A percentile compares a stretch with the other conserved stretches of the same genome.
phyloP scores from a whole-genome alignment of 2,113 vertebrate species.

The Antechinus flavipes region DNA sequence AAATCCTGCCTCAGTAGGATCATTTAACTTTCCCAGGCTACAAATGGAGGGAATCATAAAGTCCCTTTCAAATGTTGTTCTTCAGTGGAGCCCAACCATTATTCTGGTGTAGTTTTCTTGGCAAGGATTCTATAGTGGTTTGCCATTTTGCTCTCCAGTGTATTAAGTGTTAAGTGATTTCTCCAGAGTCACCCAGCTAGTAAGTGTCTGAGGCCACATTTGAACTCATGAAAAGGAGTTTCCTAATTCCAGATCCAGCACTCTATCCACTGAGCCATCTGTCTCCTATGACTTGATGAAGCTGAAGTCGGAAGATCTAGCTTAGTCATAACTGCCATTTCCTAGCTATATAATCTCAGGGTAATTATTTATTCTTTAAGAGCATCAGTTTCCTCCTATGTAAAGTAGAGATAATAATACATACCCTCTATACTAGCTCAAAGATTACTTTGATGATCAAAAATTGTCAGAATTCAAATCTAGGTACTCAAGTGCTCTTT shows the following conservation, averaged over 20 bases:
- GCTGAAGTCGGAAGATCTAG: not conserved
- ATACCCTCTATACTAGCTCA: not conserved
- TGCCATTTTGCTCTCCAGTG: not conserved
- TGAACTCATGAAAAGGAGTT: not conserved
- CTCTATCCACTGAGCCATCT: not conserved
- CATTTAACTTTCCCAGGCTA: not conserved
- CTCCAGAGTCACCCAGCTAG: not conserved
- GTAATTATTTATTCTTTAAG: not conserved
- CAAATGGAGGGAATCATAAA: no score
- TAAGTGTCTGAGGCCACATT: not conserved
- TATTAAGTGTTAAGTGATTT: not conserved
- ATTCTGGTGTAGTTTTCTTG: not conserved
- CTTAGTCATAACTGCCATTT: not conserved
- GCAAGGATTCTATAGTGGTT: not conserved
- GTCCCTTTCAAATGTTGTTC: no score
- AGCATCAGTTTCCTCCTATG: not conserved
- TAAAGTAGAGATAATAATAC: not conserved
- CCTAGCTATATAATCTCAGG: not conserved
- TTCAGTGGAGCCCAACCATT: no score
- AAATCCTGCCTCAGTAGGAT: not conserved
- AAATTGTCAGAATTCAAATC: not conserved
- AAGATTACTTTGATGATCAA: not conserved
- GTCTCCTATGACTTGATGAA: not conserved
- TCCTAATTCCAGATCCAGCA: not conserved
- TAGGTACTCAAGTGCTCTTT: not conserved